Conservation (phyloP, 2,113 vertebrate genomes). For the Platysternon megacephalum region DNA sequence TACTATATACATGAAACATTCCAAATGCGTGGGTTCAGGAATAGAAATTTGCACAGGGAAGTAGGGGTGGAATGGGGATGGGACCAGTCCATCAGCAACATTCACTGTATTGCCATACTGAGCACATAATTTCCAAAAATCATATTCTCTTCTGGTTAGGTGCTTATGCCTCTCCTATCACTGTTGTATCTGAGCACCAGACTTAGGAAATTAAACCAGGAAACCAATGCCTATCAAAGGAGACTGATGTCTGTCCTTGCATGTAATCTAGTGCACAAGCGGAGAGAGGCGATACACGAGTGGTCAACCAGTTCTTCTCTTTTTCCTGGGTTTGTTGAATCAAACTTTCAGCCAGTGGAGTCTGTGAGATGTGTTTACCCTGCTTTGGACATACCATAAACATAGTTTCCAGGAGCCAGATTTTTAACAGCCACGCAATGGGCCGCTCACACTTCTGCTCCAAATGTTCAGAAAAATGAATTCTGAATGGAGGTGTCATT, state of each 20-base stretch:
- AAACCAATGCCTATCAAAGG: background rate
- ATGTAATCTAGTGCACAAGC: background rate
- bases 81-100: background rate
- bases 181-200: background rate
- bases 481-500: background rate
- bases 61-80: background rate
- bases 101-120: background rate
- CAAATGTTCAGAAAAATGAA: rapidly evolving
- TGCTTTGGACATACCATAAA: background rate
- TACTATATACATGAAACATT: rapidly evolving
- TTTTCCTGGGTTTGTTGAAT: too few species aligned
- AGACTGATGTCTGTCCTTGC: background rate
- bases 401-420: rapidly evolving
- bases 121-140: background rate
- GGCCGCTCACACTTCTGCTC: background rate
- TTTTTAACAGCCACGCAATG: background rate
- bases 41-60: background rate
- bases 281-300: background rate
- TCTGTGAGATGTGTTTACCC: background rate
- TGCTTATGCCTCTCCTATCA: background rate
- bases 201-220: background rate
- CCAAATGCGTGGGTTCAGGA: rapidly evolving
- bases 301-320: background rate
- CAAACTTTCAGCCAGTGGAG: background rate
- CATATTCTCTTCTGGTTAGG: background rate